Percentiles rank a stretch among this genome's conserved stretches.
phyloP scores from a whole-genome alignment of 2,888 invertebrate genomes.

The Lacanobia wlatinum region DNA sequence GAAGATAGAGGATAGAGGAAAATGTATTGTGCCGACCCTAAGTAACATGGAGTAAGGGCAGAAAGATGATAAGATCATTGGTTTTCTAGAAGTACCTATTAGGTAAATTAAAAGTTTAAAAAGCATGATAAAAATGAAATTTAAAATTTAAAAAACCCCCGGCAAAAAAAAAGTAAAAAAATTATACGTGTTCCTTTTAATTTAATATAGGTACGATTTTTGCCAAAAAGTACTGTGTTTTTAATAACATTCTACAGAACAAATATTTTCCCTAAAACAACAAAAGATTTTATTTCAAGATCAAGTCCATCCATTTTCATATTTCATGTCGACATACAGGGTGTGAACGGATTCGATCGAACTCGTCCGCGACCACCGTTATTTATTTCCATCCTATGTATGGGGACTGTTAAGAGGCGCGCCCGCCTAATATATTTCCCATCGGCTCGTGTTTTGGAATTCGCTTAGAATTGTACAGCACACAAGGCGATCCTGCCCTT shows the following conservation, averaged over 20 bases:
- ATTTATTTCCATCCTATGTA: constrained; percentile 57
- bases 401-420: constrained; percentile 54
- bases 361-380: constrained; percentile 48
- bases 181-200: no score
- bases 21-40: no score
- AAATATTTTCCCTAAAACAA: background rate
- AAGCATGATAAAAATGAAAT: no score
- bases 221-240: background rate
- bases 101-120: no score
- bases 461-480: constrained; percentile 66
- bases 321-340: constrained; percentile 26
- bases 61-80: no score
- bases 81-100: no score
- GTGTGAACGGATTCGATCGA: constrained; percentile 53
- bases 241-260: background rate
- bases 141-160: no score
- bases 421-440: constrained; percentile 62
- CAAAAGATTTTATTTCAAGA: constrained; percentile 47
- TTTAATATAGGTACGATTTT: no score
- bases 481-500: constrained; percentile 72
- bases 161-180: no score
- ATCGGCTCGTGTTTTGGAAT: constrained; percentile 63
- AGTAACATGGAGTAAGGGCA: no score
- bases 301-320: constrained; percentile 34
- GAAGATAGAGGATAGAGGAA: no score